Evolutionary conservation across 2,113 vertebrate genomes (phyloP).

Genomic region (Hippocampus barbouri): DNA sequence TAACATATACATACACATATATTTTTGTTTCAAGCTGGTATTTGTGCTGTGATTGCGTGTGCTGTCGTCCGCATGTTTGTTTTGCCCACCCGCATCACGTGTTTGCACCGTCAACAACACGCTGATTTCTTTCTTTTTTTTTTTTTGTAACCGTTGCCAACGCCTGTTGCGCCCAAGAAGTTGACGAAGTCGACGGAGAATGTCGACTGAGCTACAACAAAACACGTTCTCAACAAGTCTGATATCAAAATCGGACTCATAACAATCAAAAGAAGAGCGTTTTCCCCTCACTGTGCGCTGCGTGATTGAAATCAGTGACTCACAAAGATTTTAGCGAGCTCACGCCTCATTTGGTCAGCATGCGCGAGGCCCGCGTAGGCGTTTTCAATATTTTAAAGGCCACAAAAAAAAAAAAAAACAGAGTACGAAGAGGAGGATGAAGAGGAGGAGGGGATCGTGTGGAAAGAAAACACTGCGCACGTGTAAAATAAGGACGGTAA

Average conservation of each 20-base stretch:
- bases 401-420: slow-evolving; percentile 28
- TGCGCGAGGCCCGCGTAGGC: slow-evolving; percentile 50
- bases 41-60: slow-evolving; percentile 51
- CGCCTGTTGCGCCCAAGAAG: slow-evolving; percentile 7
- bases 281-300: slow-evolving; percentile 30
- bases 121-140: slow-evolving; percentile 32
- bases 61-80: slow-evolving; percentile 50
- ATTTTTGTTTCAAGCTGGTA: neutral
- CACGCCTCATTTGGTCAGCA: slow-evolving; percentile 50
- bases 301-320: slow-evolving; percentile 73
- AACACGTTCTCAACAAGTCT: neutral
- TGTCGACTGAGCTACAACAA: neutral
- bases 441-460: neutral
- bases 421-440: neutral
- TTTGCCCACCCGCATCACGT: slow-evolving; percentile 46
- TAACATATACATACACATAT: too few species aligned
- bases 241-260: neutral
- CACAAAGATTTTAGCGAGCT: slow-evolving; percentile 48
- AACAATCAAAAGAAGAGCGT: neutral
- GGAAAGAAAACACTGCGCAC: neutral
- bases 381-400: slow-evolving; percentile 72
- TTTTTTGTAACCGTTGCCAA: neutral
- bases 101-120: slow-evolving; percentile 60
- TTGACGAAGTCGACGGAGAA: slow-evolving; percentile 8
- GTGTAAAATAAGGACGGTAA: neutral